Percentiles rank a stretch among this genome's conserved stretches.
Conservation (phyloP, 2,888 invertebrate species). For the Caenorhabditis sp. region DNA sequence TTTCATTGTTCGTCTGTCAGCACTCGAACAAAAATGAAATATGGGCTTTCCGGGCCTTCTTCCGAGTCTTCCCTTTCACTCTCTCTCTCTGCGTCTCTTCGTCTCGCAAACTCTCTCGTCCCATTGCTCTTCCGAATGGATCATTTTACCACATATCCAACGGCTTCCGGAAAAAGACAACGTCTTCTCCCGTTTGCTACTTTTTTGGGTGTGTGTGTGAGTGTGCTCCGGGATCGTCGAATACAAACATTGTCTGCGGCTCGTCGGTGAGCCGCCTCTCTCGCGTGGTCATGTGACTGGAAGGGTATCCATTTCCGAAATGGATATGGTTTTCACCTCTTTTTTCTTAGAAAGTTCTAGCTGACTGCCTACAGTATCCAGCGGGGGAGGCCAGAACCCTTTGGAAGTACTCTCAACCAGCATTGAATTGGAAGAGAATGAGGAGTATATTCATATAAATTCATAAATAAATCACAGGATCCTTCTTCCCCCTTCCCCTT, state of each 20-base stretch:
- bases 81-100: constrained; percentile 27
- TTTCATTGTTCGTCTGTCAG: constrained; percentile 44
- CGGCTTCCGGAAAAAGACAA: constrained; percentile 20
- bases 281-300: constrained; percentile 28
- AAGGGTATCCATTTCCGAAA: constrained; percentile 39
- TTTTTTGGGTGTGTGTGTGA: constrained; percentile 4
- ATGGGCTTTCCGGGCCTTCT: constrained; percentile 30
- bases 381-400: no score
- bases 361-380: no score
- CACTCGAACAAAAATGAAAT: constrained; percentile 52
- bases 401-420: no score
- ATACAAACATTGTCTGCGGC: constrained; percentile 37
- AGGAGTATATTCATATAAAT: constrained; percentile 31
- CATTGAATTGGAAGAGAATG: no score
- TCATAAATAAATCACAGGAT: constrained; percentile 46
- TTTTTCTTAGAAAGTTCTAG: no score
- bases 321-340: constrained; percentile 24
- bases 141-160: constrained; percentile 46
- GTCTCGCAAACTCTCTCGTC: constrained; percentile 19
- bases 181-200: constrained; percentile 15
- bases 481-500: constrained; percentile 1
- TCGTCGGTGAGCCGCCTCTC: background rate
- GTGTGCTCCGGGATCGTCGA: constrained; percentile 11
- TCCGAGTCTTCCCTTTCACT: constrained; percentile 16
- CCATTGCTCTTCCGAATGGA: constrained; percentile 26